phyloP scores from a whole-genome alignment of 2,113 vertebrate species.

The Platichthys flesus region DNA sequence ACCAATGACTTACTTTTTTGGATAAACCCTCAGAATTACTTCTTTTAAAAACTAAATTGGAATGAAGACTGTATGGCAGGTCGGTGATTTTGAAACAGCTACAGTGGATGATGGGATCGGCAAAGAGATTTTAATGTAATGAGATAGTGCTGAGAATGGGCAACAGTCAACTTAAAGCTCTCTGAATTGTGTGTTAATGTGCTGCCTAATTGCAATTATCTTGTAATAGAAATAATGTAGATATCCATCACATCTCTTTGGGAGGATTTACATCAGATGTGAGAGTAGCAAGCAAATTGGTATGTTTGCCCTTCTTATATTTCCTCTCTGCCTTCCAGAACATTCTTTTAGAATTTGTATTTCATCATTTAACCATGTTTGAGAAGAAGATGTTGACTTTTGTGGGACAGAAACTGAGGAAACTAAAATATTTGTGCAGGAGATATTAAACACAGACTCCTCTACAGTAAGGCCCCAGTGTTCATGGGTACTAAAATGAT shows the following conservation, averaged over 20 bases:
- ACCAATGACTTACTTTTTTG: too few species aligned
- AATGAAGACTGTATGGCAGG: background rate
- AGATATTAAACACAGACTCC: too few species aligned
- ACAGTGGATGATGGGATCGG: background rate
- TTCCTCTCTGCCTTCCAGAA: too few species aligned
- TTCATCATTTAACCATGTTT: too few species aligned
- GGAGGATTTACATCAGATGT: background rate
- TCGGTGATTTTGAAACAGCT: background rate
- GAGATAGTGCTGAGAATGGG: background rate
- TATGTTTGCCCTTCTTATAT: too few species aligned
- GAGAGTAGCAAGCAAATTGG: too few species aligned
- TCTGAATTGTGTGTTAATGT: background rate
- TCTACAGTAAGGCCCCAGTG: too few species aligned
- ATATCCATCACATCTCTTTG: background rate
- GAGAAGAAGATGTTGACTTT: too few species aligned
- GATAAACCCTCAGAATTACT: background rate
- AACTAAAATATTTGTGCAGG: too few species aligned
- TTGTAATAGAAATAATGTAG: background rate
- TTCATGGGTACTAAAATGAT: too few species aligned
- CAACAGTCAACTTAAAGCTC: background rate
- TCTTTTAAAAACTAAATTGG: background rate
- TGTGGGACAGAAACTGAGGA: too few species aligned
- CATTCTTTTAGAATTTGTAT: too few species aligned
- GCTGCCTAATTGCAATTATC: background rate
- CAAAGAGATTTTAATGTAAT: background rate